Percentiles rank a stretch among this genome's conserved stretches.
Conservation (phyloP, 2,113 vertebrate genomes). For the Arothron firmamentum region DNA sequence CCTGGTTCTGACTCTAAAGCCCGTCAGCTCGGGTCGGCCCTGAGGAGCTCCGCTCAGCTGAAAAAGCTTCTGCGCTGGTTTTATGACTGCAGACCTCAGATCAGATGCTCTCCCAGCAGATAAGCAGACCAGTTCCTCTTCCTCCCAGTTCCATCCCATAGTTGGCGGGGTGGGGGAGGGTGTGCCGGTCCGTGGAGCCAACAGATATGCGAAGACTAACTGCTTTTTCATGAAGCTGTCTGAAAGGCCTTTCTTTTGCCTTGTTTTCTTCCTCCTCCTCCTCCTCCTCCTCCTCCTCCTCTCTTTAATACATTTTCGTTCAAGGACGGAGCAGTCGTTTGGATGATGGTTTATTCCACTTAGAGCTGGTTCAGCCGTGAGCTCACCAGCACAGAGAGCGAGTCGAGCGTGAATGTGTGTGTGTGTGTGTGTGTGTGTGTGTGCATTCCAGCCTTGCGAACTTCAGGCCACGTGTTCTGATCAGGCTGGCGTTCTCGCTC, state of each 20-base stretch:
- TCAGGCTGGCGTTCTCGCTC: not conserved
- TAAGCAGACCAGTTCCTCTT: no score
- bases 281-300: slow-evolving; percentile 28
- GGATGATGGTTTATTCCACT: slow-evolving; percentile 36
- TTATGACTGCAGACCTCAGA: no score
- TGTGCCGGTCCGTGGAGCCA: not conserved
- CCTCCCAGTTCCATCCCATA: no score
- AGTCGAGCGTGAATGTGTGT: slow-evolving; percentile 7
- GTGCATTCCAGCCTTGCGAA: no score
- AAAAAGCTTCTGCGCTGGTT: no score
- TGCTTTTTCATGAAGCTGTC: not conserved
- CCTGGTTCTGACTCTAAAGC: no score
- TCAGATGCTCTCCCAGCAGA: no score
- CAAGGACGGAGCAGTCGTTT: slow-evolving; percentile 60
- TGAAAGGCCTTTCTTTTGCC: not conserved
- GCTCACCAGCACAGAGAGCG: slow-evolving; percentile 1
- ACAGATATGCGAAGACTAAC: not conserved
- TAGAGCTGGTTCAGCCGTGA: not conserved
- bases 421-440: not conserved
- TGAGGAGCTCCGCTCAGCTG: no score
- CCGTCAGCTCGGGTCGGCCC: no score
- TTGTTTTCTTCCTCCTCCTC: slow-evolving; percentile 34
- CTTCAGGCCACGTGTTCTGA: no score
- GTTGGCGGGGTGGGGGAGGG: no score
- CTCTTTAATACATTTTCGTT: slow-evolving; percentile 42